Base-by-base conservation (phyloP, 2,797 vertebrate genomes). In the Tragopan temminckii region DNA sequence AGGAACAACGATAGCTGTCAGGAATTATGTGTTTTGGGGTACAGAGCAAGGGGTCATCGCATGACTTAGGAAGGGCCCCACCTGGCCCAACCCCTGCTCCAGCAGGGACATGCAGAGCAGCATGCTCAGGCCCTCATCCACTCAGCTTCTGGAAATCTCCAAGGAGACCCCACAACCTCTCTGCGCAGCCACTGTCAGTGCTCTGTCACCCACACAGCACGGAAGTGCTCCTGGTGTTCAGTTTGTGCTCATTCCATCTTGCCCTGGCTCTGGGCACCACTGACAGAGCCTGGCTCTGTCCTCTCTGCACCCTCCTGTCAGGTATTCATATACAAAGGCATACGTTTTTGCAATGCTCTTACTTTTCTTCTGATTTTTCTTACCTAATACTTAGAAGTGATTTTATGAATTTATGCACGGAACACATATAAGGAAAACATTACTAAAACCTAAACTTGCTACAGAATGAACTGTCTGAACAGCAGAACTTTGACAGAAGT, bases 1-100 rank as follows among this genome's bases (percentile, higher is more conserved):
- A 76, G 74, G 53, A 83, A 79, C 89, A 95, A 72, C 71, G 31
- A 16, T 74, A 89, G 13, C 52, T 93, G 61, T 87, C 62, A 90
- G 88, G 48, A 76, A 62, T 50, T 43, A 50, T 36, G 7, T 40
- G 16, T 43, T 62, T 86, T 63, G 3, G 9, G 7, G 9, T 86
- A 15, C 38, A 71, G 33, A 86, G 35, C 23, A 68, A 19, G 14
- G 36, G 7, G 27, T 31, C 27, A 5, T 18, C 19, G 4, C 4
- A 14, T 31, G 19, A 20, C 19, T 42, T 19, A 62, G 38, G 61
- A 40, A 31, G 18, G 38, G 7, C 27, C 38, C 29, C 38, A 42
- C 25, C 18, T 62, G 18, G n/a, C 21, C 57, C 57, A 23, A 35
- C 12, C 8, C 18, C 4, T 42, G 25, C 18, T 63, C 27, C 18